phyloP scores from a whole-genome alignment of 2,113 vertebrate genomes.

The Arothron firmamentum region DNA sequence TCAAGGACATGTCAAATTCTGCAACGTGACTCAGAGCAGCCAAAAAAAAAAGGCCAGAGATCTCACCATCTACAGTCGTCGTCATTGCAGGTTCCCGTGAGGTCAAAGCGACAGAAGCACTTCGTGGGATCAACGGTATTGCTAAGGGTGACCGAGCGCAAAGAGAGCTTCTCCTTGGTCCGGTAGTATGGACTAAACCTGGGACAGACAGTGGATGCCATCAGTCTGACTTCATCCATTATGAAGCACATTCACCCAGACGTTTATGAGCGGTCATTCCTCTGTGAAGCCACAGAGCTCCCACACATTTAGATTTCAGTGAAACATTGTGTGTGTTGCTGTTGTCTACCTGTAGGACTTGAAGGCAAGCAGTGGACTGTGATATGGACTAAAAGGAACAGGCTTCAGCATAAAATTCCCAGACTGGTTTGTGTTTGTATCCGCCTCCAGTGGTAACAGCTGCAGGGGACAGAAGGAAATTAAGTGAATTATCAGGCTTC shows the following conservation, averaged over 20 bases:
- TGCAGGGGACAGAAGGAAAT: slow-evolving; percentile 38
- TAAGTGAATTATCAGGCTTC: not conserved
- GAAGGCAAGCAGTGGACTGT: slow-evolving; percentile 90
- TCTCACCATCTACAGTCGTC: slow-evolving; percentile 91
- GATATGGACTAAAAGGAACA: slow-evolving; percentile 82
- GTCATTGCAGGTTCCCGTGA: slow-evolving; percentile 94
- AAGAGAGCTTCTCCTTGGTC: slow-evolving; percentile 91
- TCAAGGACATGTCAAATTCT: not conserved
- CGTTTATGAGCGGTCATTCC: no score
- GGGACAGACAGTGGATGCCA: not conserved
- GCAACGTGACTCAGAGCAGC: not conserved
- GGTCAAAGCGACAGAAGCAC: slow-evolving; percentile 92
- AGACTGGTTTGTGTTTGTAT: slow-evolving; percentile 66
- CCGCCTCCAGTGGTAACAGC: slow-evolving; percentile 80
- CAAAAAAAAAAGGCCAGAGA: not conserved
- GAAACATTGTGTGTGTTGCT: no score
- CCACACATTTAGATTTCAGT: no score
- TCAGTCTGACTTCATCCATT: not conserved
- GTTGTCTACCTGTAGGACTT: slow-evolving; percentile 78
- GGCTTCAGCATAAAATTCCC: slow-evolving; percentile 75
- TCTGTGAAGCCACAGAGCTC: no score
- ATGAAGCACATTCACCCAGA: no score
- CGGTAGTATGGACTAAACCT: slow-evolving; percentile 98
- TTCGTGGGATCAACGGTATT: slow-evolving; percentile 86
- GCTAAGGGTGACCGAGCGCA: slow-evolving; percentile 89